Conservation (phyloP, 1,140 invertebrate genomes). For the Drosophila kikkawai region DNA sequence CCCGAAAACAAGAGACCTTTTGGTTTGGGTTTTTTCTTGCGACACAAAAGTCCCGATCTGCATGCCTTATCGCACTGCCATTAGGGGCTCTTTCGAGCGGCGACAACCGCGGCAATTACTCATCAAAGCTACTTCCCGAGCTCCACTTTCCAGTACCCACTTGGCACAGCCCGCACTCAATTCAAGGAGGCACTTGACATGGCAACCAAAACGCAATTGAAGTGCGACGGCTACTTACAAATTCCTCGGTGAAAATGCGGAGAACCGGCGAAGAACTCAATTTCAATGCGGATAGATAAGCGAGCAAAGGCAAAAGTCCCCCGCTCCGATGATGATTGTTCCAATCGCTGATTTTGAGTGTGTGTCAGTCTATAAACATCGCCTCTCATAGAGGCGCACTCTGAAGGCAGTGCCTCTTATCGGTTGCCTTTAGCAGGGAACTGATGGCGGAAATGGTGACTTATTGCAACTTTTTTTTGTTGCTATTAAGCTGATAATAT, state of each 20-base stretch:
- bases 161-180: constrained; percentile 18
- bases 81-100: constrained; percentile 48
- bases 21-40: background rate
- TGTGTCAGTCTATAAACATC: constrained; percentile 66
- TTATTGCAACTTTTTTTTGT: constrained; percentile 59
- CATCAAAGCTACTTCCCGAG: constrained; percentile 53
- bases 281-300: constrained; percentile 75
- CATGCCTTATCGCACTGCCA: constrained; percentile 57
- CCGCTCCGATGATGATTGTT: constrained; percentile 68
- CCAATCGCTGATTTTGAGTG: constrained; percentile 79
- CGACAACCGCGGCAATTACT: constrained; percentile 54
- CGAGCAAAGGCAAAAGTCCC: constrained; percentile 21
- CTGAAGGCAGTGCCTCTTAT: constrained; percentile 45
- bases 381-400: constrained; percentile 39
- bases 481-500: constrained; percentile 28
- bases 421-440: constrained; percentile 32
- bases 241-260: constrained; percentile 32
- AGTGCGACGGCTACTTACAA: constrained; percentile 72
- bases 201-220: constrained; percentile 64
- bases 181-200: constrained; percentile 61
- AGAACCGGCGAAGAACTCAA: constrained; percentile 51
- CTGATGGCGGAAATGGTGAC: constrained; percentile 79
- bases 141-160: constrained; percentile 25
- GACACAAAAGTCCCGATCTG: constrained; percentile 8
- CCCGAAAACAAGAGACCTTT: background rate